A percentile compares a stretch with the other conserved stretches of the same genome.
Evolutionary conservation across 2,113 vertebrate species (phyloP).

Genomic region (Gobiocypris rarus): DNA sequence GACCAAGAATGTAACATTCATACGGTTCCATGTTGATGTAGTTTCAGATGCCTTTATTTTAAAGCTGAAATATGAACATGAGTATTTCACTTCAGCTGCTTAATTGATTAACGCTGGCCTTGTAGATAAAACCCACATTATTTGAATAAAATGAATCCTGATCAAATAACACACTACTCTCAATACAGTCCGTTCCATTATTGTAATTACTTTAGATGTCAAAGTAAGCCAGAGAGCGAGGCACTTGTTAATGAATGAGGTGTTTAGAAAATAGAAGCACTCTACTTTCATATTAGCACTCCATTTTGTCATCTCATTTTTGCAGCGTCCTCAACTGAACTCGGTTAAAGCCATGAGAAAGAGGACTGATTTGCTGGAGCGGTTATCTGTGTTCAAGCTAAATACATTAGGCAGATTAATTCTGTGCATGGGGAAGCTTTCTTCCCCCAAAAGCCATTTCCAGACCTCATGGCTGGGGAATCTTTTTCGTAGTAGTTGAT

Average conservation of each 20-base stretch:
- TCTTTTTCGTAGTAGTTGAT: constrained; percentile 26
- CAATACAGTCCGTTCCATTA: constrained; percentile 54
- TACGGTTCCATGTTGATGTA: background rate
- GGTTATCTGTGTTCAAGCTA: constrained; percentile 14
- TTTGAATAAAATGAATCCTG: constrained; percentile 47
- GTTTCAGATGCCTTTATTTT: background rate
- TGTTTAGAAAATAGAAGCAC: constrained; percentile 33
- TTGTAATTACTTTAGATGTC: constrained; percentile 59
- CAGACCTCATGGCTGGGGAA: constrained; percentile 16
- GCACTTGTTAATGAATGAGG: constrained; percentile 43
- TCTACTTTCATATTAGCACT: constrained; percentile 46
- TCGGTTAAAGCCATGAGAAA: constrained; percentile 41
- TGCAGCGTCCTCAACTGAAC: constrained; percentile 36
- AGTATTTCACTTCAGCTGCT: background rate
- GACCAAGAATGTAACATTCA: background rate
- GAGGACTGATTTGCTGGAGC: constrained; percentile 14
- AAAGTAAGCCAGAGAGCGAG: constrained; percentile 40
- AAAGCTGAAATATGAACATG: background rate
- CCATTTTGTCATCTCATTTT: constrained; percentile 15
- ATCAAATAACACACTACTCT: constrained; percentile 46
- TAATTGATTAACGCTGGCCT: constrained; percentile 33
- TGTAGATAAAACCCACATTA: constrained; percentile 36
- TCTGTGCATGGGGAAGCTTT: constrained; percentile 14
- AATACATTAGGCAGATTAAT: constrained; percentile 47
- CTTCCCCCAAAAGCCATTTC: constrained; percentile 9